Base-by-base conservation (phyloP, 2,113 vertebrate species). In the Bombycilla garrulus region DNA sequence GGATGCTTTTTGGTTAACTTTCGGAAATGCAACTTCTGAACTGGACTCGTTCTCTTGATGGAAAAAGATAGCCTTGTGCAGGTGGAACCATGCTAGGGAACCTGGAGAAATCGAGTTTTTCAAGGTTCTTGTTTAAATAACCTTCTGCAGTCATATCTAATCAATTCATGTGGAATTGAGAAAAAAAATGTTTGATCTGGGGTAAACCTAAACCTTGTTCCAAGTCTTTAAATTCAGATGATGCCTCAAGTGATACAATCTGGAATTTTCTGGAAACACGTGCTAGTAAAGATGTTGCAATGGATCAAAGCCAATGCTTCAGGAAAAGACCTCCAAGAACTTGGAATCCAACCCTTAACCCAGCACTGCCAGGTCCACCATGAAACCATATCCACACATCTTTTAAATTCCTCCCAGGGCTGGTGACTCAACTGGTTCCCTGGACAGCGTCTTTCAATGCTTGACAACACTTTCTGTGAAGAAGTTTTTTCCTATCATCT, bases 101-200 rank as follows among this genome's bases (percentile, higher is more conserved):
- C 67, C 18, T 23, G 35, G 71, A 50, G 62, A 89, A 73, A 70
- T 20, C 0, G 2, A 18, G 29, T 29, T 71, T 67, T 71, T 94
- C 24, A n/a, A 42, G 35, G 42, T 47, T 84, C 38, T 81, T 87
- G 25, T 81, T 95, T 73, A 88, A 86, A 61, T 72, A 88, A 81
- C 47, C 26, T 89, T 93, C 28, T 2, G 1, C 33, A 58, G 56
- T 60, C n/a, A 67, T 50, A 61, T 77, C 15, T 82, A 50, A 93
- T 79, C 2, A 3, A 74, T 78, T 62, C 11, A 13, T 56, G 33
- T 0, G 2, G 35, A 79, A 40, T 51, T 1, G 2, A 72, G 42
- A 33, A 73, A 74, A 66, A 51, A 51, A 21, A n/a, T 40, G 10
- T 48, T 79, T 85, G 57, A 56, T 51, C 19, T 44, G 42, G 9